Evolutionary conservation across 2,888 invertebrate genomes (phyloP).

Genomic region (Drosophila fungiperda): DNA sequence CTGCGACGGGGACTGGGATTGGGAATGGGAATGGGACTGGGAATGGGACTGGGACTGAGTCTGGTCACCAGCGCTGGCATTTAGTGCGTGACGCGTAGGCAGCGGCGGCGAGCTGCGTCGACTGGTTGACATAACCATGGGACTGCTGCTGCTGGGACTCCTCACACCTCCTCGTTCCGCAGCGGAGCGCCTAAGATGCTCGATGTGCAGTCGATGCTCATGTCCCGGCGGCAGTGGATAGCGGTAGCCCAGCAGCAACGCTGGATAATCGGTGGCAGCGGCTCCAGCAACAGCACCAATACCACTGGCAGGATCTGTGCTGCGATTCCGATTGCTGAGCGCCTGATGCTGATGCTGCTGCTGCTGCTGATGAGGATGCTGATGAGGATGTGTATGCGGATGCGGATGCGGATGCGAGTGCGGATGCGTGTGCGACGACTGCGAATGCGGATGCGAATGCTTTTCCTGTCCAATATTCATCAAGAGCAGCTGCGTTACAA

Average conservation of each 20-base stretch:
- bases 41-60: slow-evolving; percentile 44
- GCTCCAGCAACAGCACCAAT: slow-evolving; percentile 15
- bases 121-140: slow-evolving; percentile 89
- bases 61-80: slow-evolving; percentile 53
- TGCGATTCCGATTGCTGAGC: slow-evolving; percentile 16
- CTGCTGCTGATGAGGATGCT: slow-evolving; percentile 24
- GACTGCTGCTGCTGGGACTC: slow-evolving; percentile 36
- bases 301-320: slow-evolving; percentile 27
- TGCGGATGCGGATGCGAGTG: slow-evolving; percentile 22
- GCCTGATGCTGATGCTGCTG: slow-evolving; percentile 24
- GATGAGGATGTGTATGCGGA: slow-evolving; percentile 33
- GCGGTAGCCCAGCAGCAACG: slow-evolving; percentile 60
- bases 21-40: slow-evolving; percentile 50
- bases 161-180: slow-evolving; percentile 34
- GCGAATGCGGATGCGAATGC: slow-evolving; percentile 59
- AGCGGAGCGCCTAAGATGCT: slow-evolving; percentile 36
- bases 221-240: slow-evolving; percentile 68
- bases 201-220: slow-evolving; percentile 55
- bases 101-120: slow-evolving; percentile 88
- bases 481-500: slow-evolving; percentile 72
- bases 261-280: slow-evolving; percentile 39
- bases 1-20: slow-evolving; percentile 29
- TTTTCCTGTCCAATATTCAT: slow-evolving; percentile 83
- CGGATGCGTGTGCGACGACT: slow-evolving; percentile 47
- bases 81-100: slow-evolving; percentile 36